Conservation (phyloP, 1,140 invertebrate species). For the Ylistrum balloti region DNA sequence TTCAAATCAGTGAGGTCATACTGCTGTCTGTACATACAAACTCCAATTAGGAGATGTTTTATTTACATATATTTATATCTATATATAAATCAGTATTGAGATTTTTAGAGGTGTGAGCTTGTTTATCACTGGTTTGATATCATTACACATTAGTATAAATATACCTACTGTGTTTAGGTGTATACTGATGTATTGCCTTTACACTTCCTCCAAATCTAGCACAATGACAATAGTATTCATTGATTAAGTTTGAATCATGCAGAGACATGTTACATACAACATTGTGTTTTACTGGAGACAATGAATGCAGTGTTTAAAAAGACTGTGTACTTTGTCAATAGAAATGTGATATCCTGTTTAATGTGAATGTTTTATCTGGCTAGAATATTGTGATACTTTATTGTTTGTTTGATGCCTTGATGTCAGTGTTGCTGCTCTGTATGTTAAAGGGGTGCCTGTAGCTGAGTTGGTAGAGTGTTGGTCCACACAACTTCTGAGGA, state of each 20-base stretch:
- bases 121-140: neutral
- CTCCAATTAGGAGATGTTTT: neutral
- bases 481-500: too few species aligned
- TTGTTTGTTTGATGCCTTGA: neutral
- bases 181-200: neutral
- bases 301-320: neutral
- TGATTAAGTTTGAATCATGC: neutral
- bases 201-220: neutral
- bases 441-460: too few species aligned
- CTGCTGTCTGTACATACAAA: slow-evolving; percentile 11
- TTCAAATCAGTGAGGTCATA: slow-evolving; percentile 2
- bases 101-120: neutral
- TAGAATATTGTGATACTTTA: neutral
- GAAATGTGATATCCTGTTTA: neutral
- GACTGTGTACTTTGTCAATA: too few species aligned
- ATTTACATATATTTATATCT: slow-evolving; percentile 31
- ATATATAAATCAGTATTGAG: slow-evolving; percentile 15
- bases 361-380: neutral
- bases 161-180: neutral
- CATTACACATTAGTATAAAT: neutral
- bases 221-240: neutral
- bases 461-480: too few species aligned
- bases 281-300: neutral
- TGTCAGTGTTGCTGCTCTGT: neutral
- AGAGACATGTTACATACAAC: neutral